Evolutionary conservation across 2,888 invertebrate genomes (phyloP).

Genomic region (Crossocerus cetratus): DNA sequence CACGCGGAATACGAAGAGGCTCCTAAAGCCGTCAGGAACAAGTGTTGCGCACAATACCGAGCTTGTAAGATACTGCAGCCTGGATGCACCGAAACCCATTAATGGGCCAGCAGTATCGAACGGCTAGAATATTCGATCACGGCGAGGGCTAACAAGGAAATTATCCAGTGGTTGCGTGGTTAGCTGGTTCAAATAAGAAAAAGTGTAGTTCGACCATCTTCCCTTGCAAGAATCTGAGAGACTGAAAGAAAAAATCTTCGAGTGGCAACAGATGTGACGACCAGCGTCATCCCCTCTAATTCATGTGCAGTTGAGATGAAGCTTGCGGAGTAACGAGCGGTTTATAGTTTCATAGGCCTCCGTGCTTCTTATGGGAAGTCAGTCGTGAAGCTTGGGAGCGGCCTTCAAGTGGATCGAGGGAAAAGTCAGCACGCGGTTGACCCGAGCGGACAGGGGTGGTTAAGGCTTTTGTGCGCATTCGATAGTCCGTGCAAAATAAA

Average conservation of each 20-base stretch:
- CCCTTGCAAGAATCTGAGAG: too few species aligned
- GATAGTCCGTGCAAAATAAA: slow-evolving; percentile 66
- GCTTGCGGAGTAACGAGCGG: too few species aligned
- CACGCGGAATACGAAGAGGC: slow-evolving; percentile 50
- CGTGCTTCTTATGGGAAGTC: too few species aligned
- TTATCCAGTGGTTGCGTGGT: slow-evolving; percentile 15
- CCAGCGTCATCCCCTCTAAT: too few species aligned
- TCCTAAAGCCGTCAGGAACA: slow-evolving; percentile 58
- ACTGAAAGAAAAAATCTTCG: too few species aligned
- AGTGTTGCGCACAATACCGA: slow-evolving; percentile 55
- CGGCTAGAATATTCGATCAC: slow-evolving; percentile 55
- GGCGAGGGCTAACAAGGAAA: slow-evolving; percentile 30
- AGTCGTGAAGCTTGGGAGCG: too few species aligned
- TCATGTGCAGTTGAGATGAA: too few species aligned
- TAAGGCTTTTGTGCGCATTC: slow-evolving; percentile 62
- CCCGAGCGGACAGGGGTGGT: slow-evolving; percentile 10
- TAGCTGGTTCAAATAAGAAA: slow-evolving; percentile 3
- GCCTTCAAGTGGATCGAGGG: background rate
- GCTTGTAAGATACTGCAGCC: slow-evolving; percentile 53
- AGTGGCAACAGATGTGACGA: too few species aligned
- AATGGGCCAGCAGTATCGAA: slow-evolving; percentile 49
- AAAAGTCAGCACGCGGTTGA: slow-evolving; percentile 18
- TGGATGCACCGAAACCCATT: slow-evolving; percentile 55
- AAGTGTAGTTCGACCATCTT: too few species aligned
- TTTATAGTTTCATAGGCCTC: too few species aligned